phyloP scores from a whole-genome alignment of 2,797 vertebrate species.

The Tapirus indicus region DNA sequence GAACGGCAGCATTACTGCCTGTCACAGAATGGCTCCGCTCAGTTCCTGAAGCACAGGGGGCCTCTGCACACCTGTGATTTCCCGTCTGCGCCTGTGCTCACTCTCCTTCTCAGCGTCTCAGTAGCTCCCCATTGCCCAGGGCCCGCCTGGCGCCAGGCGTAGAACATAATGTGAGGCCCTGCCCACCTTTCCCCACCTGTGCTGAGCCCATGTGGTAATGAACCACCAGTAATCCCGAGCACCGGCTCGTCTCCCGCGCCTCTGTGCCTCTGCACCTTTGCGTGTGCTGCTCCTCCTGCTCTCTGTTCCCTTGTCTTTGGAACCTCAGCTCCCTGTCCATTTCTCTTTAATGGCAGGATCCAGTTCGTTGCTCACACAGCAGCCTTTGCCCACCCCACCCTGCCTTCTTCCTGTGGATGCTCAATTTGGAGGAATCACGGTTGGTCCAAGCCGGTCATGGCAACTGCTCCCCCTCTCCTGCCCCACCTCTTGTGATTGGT shows the following conservation, averaged over 20 bases:
- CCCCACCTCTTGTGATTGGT: no score
- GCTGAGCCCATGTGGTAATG: background rate
- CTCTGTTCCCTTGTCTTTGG: no score
- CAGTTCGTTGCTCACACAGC: no score
- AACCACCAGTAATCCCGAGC: background rate
- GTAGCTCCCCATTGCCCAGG: background rate
- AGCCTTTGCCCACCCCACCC: no score
- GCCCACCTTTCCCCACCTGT: background rate
- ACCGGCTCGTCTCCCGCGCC: accelerated
- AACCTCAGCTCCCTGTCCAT: no score
- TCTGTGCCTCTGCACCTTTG: background rate
- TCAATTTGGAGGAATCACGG: no score
- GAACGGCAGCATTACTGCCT: background rate
- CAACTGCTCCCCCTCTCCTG: no score
- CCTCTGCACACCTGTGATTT: accelerated
- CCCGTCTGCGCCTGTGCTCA: background rate
- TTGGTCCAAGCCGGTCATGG: no score
- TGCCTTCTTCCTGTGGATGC: no score
- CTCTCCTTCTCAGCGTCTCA: background rate
- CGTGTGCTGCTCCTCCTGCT: background rate
- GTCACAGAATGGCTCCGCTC: background rate
- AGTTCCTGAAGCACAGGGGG: background rate
- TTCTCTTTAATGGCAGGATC: background rate
- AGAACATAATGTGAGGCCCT: background rate
- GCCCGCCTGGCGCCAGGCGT: background rate